These are phyloP conservation scores for Argya squamiceps DNA, from an alignment of 2,797 vertebrate species.

Conservation along the genomic window DNA sequence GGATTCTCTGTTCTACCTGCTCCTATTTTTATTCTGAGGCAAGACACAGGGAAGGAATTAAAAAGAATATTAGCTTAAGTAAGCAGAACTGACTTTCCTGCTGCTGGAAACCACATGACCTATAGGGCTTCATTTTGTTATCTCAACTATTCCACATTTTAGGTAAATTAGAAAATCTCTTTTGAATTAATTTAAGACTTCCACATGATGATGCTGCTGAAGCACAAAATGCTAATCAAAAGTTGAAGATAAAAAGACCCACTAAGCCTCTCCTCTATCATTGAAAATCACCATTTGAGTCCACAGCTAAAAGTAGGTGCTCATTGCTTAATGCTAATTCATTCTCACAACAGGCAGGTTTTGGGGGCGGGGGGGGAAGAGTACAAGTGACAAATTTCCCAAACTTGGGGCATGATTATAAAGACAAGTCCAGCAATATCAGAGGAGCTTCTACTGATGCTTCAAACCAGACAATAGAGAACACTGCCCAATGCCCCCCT, in stretches of 20 bases:
- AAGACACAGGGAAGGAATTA: slow-evolving; percentile 14
- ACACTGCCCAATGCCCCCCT: rapidly evolving
- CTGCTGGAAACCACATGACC: slow-evolving; percentile 28
- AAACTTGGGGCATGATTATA: not conserved
- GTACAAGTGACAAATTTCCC: not conserved
- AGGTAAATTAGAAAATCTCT: slow-evolving; percentile 61
- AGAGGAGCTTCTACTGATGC: not conserved
- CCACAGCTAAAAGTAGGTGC: not conserved
- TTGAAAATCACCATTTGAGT: not conserved
- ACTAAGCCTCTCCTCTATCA: slow-evolving; percentile 18
- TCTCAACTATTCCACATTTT: slow-evolving; percentile 60
- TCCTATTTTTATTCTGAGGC: slow-evolving; percentile 14
- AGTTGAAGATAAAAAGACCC: slow-evolving; percentile 33
- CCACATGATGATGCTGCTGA: slow-evolving; percentile 3
- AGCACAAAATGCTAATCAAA: slow-evolving; percentile 54
- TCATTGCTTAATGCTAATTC: not conserved
- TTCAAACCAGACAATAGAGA: not conserved
- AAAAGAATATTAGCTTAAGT: slow-evolving; percentile 49
- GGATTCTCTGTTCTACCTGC: not conserved
- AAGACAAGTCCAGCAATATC: not conserved
- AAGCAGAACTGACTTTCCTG: slow-evolving; percentile 54
- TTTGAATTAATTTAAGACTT: slow-evolving; percentile 54
- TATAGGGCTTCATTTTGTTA: slow-evolving; percentile 37
- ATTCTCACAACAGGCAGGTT: not conserved
- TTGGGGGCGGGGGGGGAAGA: rapidly evolving